phyloP scores from a whole-genome alignment of 2,797 vertebrate species.

The Epinephelus coioides region DNA sequence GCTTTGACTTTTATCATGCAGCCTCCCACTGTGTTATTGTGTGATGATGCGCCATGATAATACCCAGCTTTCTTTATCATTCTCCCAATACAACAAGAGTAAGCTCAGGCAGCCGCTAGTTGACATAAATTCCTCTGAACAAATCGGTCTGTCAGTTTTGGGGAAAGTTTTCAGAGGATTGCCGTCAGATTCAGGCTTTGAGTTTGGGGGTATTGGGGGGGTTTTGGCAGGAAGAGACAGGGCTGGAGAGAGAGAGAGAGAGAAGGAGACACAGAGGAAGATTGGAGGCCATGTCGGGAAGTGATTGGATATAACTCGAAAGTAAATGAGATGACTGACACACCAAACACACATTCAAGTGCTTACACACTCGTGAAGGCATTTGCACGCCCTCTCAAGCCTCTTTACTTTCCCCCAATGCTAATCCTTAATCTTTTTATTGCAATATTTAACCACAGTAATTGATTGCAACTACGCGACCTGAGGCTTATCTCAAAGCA shows the following conservation, averaged over 20 bases:
- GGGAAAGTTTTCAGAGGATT: conserved; percentile 37
- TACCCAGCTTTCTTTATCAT: conserved; percentile 24
- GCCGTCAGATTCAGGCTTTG: conserved; percentile 37
- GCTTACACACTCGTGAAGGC: conserved; percentile 34
- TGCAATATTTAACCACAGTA: conserved; percentile 80
- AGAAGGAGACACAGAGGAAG: background rate
- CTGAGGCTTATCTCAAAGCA: conserved; percentile 77
- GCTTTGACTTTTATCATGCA: conserved; percentile 2
- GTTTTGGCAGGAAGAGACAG: background rate
- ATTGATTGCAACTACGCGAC: conserved; percentile 78
- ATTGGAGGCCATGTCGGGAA: conserved; percentile 10
- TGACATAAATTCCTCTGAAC: conserved; percentile 27
- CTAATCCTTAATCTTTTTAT: conserved; percentile 79
- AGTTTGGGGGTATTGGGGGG: background rate
- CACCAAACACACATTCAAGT: conserved; percentile 33
- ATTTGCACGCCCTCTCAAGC: conserved; percentile 52
- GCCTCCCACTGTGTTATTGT: conserved; percentile 11
- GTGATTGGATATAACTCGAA: conserved; percentile 25
- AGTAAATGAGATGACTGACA: conserved; percentile 39
- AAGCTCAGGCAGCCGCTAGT: conserved; percentile 13
- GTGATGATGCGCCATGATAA: conserved; percentile 19
- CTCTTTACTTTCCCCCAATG: conserved; percentile 49
- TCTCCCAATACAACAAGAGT: conserved; percentile 7
- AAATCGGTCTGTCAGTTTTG: conserved; percentile 42
- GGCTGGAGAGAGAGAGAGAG: conserved; percentile 7